Base-by-base conservation (phyloP, 92 coral and sea anemone species). In the Palythoa heliodiscus region DNA sequence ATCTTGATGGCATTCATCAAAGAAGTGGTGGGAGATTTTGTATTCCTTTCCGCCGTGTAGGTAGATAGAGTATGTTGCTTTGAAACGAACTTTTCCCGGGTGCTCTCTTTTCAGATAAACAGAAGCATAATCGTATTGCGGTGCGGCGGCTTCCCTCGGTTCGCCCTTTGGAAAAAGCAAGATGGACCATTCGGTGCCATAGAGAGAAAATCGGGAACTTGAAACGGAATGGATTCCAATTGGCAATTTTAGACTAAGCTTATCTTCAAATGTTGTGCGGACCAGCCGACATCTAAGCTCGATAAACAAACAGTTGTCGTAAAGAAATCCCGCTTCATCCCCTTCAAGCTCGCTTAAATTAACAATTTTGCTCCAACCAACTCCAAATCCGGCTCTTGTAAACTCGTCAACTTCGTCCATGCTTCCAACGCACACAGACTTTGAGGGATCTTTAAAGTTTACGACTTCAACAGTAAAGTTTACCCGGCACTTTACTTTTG, bases 291-390 rank as follows among this genome's bases (percentile, higher is more conserved):
- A 97, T 83, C 86, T 91, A 55, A 97, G 87, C 69, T 97, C 98
- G 4, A 97, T 87, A 29, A 80, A 88, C 74, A 97, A 82, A 19
- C 91, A 87, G 71, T 93, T 91, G 37, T 93, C 94, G 52, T 90
- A 88, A n/a, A 97, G 74, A 67, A 97, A 97, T 20, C 96, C 93
- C 11, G 93, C 88, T 25, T 90, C 87, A 10, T 86, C 81, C 19
- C 73, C 88, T 57, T 83, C 90, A 17, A 97, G 91, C 52, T 93
- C 94, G 19, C 95, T 92, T 11, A 87, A 90, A 40, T 88, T 35
- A 2, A 92, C 89, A 10, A 97, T 64, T 76, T 95, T 95, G 81
- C 99, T 93, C 99, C 99, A 97, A 9, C 99, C 99, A 22, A 93
- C 89, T 11, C 99, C 99, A 79, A 92, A 97, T 24, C 89, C 88